A percentile compares a stretch with the other conserved stretches of the same genome.
Conservation (phyloP, 2,113 vertebrate species). For the Datnioides undecimradiatus region DNA sequence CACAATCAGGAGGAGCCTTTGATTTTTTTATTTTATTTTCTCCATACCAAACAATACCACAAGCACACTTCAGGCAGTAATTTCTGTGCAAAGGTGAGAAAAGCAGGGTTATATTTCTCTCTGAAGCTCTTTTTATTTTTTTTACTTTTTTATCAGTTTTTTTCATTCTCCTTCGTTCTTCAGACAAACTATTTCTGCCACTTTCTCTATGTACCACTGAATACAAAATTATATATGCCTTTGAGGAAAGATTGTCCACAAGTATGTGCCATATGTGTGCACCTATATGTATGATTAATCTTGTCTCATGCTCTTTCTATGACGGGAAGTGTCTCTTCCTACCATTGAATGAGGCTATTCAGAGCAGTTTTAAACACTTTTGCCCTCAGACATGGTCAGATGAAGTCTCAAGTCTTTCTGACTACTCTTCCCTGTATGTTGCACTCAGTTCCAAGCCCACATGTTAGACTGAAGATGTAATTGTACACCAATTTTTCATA, state of each 20-base stretch:
- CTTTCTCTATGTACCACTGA: background rate
- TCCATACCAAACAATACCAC: no score
- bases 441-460: background rate
- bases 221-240: background rate
- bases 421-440: background rate
- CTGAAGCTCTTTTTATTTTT: no score
- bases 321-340: no score
- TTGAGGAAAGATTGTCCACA: background rate
- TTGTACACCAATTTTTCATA: background rate
- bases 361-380: background rate
- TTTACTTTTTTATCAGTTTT: background rate
- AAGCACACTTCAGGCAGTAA: no score
- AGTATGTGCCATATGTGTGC: background rate
- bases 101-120: no score
- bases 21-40: no score
- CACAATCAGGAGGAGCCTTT: no score
- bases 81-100: no score
- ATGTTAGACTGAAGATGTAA: background rate
- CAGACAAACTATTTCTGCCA: background rate
- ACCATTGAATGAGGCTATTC: background rate
- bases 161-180: no score
- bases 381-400: background rate
- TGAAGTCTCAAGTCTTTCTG: background rate
- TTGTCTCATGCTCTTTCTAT: no score
- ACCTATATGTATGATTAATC: no score